Conservation (phyloP, 2,113 vertebrate species). For the Boulengeromyrus knoepffleri region DNA sequence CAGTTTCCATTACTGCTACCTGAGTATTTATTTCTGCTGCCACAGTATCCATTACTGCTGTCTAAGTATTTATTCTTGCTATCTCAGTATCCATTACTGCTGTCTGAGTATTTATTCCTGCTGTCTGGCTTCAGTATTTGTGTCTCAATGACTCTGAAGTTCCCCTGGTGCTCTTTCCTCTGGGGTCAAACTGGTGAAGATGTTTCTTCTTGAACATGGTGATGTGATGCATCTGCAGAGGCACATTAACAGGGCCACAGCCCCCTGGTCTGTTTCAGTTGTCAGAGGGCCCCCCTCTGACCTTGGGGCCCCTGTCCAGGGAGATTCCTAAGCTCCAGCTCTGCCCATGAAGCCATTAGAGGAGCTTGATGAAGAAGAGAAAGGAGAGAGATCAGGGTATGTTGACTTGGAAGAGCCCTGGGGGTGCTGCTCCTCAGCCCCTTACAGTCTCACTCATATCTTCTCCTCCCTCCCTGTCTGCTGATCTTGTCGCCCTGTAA, state of each 20-base stretch:
- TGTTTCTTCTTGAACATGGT: neutral
- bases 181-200: neutral
- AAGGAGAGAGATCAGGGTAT: neutral
- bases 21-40: neutral
- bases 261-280: neutral
- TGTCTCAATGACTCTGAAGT: neutral
- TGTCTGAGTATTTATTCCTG: neutral
- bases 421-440: neutral
- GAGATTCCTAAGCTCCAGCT: neutral
- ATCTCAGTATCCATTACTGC: too few relatives aligned
- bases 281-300: neutral
- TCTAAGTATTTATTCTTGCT: neutral
- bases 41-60: neutral
- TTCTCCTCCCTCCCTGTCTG: neutral
- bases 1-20: neutral
- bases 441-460: neutral
- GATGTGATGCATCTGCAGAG: neutral
- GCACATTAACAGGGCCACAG: neutral
- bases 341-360: neutral
- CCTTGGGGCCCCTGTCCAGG: neutral
- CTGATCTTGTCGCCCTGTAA: neutral
- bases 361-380: neutral
- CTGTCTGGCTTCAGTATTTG: neutral
- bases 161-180: neutral
- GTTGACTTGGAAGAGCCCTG: neutral